phyloP scores from a whole-genome alignment of 2,888 invertebrate genomes.

The Ichneumon xanthorius region DNA sequence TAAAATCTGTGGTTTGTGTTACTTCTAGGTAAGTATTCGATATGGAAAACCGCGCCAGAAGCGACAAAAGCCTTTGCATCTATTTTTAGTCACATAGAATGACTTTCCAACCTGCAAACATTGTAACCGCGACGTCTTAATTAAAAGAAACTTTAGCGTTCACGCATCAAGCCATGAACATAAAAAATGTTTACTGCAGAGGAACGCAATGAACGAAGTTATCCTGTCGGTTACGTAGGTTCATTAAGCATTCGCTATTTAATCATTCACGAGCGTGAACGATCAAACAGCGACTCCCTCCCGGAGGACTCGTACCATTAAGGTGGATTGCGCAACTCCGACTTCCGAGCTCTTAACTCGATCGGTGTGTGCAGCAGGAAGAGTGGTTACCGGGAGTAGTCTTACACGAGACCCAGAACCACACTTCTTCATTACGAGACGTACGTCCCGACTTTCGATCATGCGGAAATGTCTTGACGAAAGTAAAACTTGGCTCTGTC shows the following conservation, averaged over 20 bases:
- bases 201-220: not conserved
- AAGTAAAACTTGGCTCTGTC: slow-evolving; percentile 29
- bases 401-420: slow-evolving; percentile 44
- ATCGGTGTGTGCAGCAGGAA: slow-evolving; percentile 55
- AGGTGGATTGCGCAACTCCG: slow-evolving; percentile 58
- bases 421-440: slow-evolving; percentile 59
- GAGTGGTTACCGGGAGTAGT: slow-evolving; percentile 45
- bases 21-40: too few relatives aligned
- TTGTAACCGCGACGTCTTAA: not conserved
- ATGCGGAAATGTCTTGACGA: slow-evolving; percentile 66
- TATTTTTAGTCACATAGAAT: too few relatives aligned
- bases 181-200: not conserved
- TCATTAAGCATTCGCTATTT: slow-evolving; percentile 23
- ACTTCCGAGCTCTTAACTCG: slow-evolving; percentile 63
- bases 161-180: not conserved
- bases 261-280: slow-evolving; percentile 38
- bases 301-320: slow-evolving; percentile 31
- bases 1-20: too few relatives aligned
- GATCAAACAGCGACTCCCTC: slow-evolving; percentile 19
- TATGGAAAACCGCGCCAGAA: too few relatives aligned
- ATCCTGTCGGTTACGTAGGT: not conserved
- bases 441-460: slow-evolving; percentile 60
- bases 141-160: not conserved
- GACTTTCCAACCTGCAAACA: too few relatives aligned
- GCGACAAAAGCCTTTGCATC: too few relatives aligned